These are phyloP conservation scores for Cynaeus angustus DNA, from an alignment of 2,888 invertebrate species.

Conservation along the genomic window DNA sequence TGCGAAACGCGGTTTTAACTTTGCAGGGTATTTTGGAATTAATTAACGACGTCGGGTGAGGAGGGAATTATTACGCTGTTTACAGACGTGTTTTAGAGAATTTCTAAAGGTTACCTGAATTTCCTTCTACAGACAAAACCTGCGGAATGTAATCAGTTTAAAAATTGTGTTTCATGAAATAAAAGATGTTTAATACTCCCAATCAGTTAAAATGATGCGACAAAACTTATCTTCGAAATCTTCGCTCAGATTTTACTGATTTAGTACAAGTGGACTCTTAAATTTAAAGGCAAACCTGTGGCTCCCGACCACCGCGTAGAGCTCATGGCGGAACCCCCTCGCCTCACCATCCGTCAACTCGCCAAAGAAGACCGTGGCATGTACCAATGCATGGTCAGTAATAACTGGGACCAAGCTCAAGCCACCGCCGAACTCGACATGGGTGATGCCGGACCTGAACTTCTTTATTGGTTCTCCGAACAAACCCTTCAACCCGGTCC, in stretches of 20 bases:
- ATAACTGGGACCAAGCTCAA: conserved; percentile 89
- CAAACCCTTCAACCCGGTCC: conserved; percentile 94
- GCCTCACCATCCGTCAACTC: conserved; percentile 76
- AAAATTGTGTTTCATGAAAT: background rate
- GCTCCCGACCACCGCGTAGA: conserved; percentile 69
- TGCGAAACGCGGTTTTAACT: conserved; percentile 21
- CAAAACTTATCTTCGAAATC: no score
- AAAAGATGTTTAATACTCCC: no score
- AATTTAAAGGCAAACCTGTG: conserved; percentile 68
- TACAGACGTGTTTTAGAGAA: conserved; percentile 5
- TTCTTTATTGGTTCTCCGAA: conserved; percentile 93
- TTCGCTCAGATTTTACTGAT: no score
- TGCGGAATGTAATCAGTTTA: background rate
- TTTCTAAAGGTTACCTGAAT: background rate
- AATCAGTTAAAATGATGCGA: no score
- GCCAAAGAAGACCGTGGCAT: conserved; percentile 90
- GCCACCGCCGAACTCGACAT: conserved; percentile 87
- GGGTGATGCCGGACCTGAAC: conserved; percentile 91
- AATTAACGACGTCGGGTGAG: conserved; percentile 16
- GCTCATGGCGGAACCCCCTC: conserved; percentile 67
- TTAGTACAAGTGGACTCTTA: background rate
- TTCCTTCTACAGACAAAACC: background rate
- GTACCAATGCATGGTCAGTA: conserved; percentile 93
- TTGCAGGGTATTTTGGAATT: conserved; percentile 14
- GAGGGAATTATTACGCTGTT: conserved; percentile 4